Evolutionary conservation across 2,113 vertebrate species (phyloP), one percentile per base, ranked within the genome.

Genomic region (Cyprinus carpio): DNA sequence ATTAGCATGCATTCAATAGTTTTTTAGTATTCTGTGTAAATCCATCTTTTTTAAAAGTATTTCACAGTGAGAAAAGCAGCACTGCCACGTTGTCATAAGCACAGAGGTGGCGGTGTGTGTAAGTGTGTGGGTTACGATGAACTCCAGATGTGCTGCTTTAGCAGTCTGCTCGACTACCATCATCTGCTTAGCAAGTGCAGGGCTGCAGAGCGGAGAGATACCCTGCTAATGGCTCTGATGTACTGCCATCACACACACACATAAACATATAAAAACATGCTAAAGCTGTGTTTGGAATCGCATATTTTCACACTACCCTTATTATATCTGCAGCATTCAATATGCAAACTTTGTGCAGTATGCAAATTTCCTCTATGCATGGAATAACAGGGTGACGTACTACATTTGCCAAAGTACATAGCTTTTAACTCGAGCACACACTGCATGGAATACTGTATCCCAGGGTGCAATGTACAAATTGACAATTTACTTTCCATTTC

Each of bases 101-200:
- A n/a, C 23, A 27, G 64, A 56, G 64, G 80, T 65, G 31, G 31
- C 46, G 43, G 84, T 75, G 75, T 46, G 34, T 75, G 75, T 37
- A 72, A 72, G 79, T 78, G 72, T 23, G 18, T 85, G 83, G 37
- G n/a, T 40, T 29, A 62, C 87, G 62, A 90, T 87, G 34, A 75
- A 84, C 37, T 81, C 79, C 90, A 91, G 87, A 89, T 91, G 89
- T 90, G 77, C n/a, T 77, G 80, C 51, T 65, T 56, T 34, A 77
- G 69, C 65, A 34, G 40, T 72, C 65, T 60, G 83, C 64, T 64
- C 37, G 1, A 80, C 58, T 43, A 18, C 20, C 49, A 34, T 84
- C 67, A 67, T 82, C 43, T 78, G 81, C 82, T 84, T 51, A 90
- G 86, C 84, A 88, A 87, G 87, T 88, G 87, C 49, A 85, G 49